Percentiles rank a stretch among this genome's conserved stretches.
Evolutionary conservation across 2,888 invertebrate genomes (phyloP).

Genomic region (Latrodectus hesperus): DNA sequence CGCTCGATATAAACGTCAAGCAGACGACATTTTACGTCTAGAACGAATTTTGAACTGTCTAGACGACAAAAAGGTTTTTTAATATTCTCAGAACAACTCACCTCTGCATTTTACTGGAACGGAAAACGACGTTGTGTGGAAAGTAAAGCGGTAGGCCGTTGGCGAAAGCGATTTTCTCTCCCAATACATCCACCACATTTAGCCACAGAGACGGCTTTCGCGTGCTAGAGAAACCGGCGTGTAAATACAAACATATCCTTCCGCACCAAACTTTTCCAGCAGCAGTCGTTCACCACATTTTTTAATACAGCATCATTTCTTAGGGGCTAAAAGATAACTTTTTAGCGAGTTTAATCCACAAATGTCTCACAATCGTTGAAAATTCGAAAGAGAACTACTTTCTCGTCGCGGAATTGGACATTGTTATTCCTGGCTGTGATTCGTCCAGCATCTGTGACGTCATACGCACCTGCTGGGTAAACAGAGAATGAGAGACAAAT

Average conservation of each 20-base stretch:
- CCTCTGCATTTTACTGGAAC: conserved; percentile 48
- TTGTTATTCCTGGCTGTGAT: conserved; percentile 59
- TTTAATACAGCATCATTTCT: neutral
- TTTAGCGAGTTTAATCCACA: conserved; percentile 17
- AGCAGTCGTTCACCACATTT: neutral
- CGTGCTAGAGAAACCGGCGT: conserved; percentile 60
- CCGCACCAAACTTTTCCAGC: conserved; percentile 17
- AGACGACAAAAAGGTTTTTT: neutral
- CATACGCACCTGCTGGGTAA: conserved; percentile 70
- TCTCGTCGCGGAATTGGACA: conserved; percentile 43
- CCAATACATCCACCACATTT: conserved; percentile 32
- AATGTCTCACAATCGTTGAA: neutral
- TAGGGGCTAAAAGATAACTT: conserved; percentile 19
- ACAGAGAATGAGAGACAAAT: conserved; percentile 69
- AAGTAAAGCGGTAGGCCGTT: conserved; percentile 30
- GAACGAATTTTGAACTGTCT: conserved; percentile 10
- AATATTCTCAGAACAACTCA: conserved; percentile 41
- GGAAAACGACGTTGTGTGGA: neutral
- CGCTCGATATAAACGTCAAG: conserved; percentile 40
- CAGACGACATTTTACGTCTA: conserved; percentile 24
- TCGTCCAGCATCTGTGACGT: conserved; percentile 60
- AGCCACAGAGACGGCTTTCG: conserved; percentile 41
- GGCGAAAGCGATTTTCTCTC: conserved; percentile 27
- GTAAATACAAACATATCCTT: conserved; percentile 69
- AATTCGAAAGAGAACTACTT: conserved; percentile 34